phyloP scores from a whole-genome alignment of 2,113 vertebrate species.

The Gavia stellata region DNA sequence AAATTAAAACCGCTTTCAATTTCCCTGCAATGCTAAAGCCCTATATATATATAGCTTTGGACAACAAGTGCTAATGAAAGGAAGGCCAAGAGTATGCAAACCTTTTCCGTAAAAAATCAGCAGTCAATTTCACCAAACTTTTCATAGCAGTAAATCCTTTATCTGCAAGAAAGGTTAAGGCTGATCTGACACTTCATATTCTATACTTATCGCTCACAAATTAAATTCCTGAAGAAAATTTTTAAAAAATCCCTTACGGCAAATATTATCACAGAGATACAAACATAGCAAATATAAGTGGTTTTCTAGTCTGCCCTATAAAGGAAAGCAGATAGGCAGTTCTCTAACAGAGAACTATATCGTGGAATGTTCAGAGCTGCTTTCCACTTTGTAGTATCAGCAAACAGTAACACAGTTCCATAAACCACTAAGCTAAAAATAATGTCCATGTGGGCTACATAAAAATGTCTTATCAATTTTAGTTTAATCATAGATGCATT shows the following conservation, averaged over 20 bases:
- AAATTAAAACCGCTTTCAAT: background rate
- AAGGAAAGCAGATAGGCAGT: background rate
- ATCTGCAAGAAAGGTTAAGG: background rate
- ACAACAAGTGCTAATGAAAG: background rate
- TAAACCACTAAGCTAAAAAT: background rate
- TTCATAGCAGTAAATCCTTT: background rate
- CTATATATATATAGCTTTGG: background rate
- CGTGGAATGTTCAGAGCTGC: background rate
- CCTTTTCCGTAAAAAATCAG: background rate
- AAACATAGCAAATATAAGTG: background rate
- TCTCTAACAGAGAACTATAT: background rate
- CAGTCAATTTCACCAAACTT: background rate
- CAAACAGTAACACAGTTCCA: background rate
- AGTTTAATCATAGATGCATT: background rate
- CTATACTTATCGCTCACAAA: background rate
- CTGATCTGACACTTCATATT: background rate
- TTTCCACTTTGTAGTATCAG: background rate
- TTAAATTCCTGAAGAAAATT: background rate
- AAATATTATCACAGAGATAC: background rate
- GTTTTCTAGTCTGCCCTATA: background rate
- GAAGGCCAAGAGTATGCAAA: background rate
- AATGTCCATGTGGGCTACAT: background rate
- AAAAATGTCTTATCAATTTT: slow-evolving; percentile 10
- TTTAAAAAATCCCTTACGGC: background rate
- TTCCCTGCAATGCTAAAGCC: background rate